These are phyloP conservation scores for Pedicia rivosa DNA, from an alignment of 2,888 invertebrate genomes.

Conservation along the genomic window DNA sequence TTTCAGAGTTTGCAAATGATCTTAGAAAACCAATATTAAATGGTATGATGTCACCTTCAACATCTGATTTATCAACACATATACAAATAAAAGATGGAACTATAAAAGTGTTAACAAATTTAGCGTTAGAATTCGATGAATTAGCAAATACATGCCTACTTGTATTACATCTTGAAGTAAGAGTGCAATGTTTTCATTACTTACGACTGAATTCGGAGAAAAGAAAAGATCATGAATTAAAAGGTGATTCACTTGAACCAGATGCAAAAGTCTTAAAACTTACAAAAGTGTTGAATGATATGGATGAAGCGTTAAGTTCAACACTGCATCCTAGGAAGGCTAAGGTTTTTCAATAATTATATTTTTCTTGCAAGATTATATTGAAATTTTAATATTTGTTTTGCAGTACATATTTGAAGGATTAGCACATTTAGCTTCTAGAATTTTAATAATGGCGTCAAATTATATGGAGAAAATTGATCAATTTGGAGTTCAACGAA, in stretches of 20 bases:
- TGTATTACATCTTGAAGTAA: conserved; percentile 82
- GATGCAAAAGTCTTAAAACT: conserved; percentile 61
- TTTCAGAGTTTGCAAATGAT: conserved; percentile 41
- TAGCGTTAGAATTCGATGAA: conserved; percentile 71
- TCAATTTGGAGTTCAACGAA: conserved; percentile 65
- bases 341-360: conserved; percentile 34
- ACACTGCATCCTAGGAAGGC: conserved; percentile 63
- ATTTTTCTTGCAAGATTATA: background rate
- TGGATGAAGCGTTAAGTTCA: conserved; percentile 60
- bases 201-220: conserved; percentile 40
- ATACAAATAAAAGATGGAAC: conserved; percentile 38
- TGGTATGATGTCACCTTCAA: conserved; percentile 14
- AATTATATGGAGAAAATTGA: conserved; percentile 66
- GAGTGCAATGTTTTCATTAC: conserved; percentile 93
- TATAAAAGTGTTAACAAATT: conserved; percentile 46
- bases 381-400: conserved; percentile 6
- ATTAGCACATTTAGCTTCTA: conserved; percentile 60
- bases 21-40: conserved; percentile 35
- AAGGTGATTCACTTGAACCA: conserved; percentile 59
- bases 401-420: conserved; percentile 80
- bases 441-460: conserved; percentile 64
- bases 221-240: conserved; percentile 24
- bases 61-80: conserved; percentile 13
- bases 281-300: conserved; percentile 57
- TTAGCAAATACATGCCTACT: conserved; percentile 81